A percentile compares a stretch with the other conserved stretches of the same genome.
Conservation (phyloP, 2,888 invertebrate genomes). For the Yponomeuta cagnagella region DNA sequence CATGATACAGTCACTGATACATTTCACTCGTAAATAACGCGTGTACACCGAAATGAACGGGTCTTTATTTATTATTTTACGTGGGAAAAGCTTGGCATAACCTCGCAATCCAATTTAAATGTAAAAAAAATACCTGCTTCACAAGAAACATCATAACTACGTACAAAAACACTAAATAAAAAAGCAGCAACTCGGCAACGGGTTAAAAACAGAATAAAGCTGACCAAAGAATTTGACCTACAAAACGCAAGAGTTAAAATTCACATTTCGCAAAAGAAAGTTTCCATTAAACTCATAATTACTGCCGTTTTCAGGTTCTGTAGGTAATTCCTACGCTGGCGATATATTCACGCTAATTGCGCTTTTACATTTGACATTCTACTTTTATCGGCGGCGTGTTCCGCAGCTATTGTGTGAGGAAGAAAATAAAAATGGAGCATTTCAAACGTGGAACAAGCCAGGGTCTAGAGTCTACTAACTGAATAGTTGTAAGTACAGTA, state of each 20-base stretch:
- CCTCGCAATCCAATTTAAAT: conserved; percentile 11
- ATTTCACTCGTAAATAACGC: background rate
- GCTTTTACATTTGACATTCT: background rate
- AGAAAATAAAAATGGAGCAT: background rate
- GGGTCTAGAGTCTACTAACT: no score
- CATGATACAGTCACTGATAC: conserved; percentile 6
- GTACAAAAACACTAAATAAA: background rate
- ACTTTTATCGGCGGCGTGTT: background rate
- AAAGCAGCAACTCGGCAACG: background rate
- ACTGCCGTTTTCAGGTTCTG: background rate
- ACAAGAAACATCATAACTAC: background rate
- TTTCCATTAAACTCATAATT: background rate
- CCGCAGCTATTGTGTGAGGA: background rate
- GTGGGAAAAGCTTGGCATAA: background rate
- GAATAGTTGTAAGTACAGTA: no score
- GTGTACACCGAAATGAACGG: background rate
- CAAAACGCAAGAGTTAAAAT: conserved; percentile 6
- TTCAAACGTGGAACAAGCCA: background rate
- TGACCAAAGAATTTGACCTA: background rate
- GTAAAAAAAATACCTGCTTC: background rate
- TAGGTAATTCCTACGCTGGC: background rate
- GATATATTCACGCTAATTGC: background rate
- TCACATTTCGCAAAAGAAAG: background rate
- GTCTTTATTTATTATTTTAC: background rate
- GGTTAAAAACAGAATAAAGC: background rate